Percentiles rank a stretch among this genome's conserved stretches.
These are phyloP conservation scores for Carposina sasakii DNA, from an alignment of 1,140 invertebrate genomes.

Conservation along the genomic window DNA sequence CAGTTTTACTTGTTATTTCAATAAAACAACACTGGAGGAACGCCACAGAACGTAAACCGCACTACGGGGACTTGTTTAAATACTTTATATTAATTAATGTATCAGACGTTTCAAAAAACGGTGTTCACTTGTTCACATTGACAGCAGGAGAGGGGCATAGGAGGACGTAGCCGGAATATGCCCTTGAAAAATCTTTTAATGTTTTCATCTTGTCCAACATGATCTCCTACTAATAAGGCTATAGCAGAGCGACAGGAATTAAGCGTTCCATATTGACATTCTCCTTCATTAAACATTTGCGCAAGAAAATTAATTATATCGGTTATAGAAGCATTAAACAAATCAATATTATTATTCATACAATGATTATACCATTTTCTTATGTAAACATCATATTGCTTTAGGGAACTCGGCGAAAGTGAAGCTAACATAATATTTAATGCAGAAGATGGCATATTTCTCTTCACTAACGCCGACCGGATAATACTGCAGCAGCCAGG, in stretches of 20 bases:
- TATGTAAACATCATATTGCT: slow-evolving; percentile 1
- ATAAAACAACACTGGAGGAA: no score
- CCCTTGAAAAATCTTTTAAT: slow-evolving; percentile 26
- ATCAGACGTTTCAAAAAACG: no score
- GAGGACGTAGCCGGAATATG: slow-evolving; percentile 13
- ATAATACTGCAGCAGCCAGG: slow-evolving; percentile 1
- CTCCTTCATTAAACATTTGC: not conserved
- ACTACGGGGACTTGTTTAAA: no score
- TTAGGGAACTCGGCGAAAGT: not conserved
- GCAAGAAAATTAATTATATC: not conserved
- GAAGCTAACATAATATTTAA: not conserved
- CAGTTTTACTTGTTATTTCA: no score
- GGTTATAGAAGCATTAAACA: slow-evolving; percentile 2
- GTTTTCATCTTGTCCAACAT: slow-evolving; percentile 13
- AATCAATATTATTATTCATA: slow-evolving; percentile 2
- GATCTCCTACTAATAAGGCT: slow-evolving; percentile 15
- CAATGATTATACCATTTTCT: slow-evolving; percentile 10
- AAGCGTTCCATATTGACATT: slow-evolving; percentile 23
- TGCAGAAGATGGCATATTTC: not conserved
- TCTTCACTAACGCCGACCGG: not conserved
- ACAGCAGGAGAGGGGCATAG: no score
- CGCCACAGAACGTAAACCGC: no score
- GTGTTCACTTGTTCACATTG: no score
- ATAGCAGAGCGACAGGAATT: slow-evolving; percentile 23
- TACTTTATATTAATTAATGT: no score